Evolutionary conservation across 2,888 invertebrate species (phyloP), one percentile per base, ranked within the genome.

Genomic region (Nezara viridula): DNA sequence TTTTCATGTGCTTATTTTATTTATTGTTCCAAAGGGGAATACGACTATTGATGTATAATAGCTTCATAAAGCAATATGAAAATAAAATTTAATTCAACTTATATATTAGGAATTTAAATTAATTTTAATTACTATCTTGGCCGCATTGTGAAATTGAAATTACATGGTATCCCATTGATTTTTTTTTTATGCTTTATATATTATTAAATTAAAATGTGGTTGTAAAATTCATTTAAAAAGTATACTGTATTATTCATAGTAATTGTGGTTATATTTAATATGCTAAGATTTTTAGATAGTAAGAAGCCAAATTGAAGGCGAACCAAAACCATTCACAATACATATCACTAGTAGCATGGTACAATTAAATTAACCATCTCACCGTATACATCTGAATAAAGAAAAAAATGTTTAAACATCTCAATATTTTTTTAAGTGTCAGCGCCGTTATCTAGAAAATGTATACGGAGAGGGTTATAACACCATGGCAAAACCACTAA

Each of bases 281-380:
- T 60, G 55, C 86, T 86, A 86, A 86, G 40, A 55, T 55, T 55
- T 40, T 88, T 90, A 90, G 90, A 55, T 47, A 77, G 88, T 90
- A 90, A 90, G 90, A 73, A 88, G 89, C 89, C 90, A 49, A 60
- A 40, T 86, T 47, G 32, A 40, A 90, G 90, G 90, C 90, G 90
- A 90, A 90, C 90, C 90, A 90, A 88, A 90, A 90, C 90, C 89
- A 90, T 90, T 90, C 90, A 90, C 88, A 60, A 90, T 90, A 90
- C 90, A 90, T 90, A 90, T 90, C 90, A 88, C 40, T 85, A 44
- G 85, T 77, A 52, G 50, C 50, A 52, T 85, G 88, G 85, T 47
- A 32, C 16, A 47, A 60, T 60, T 52, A 50, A 77, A 9, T 60
- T 32, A 88, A 88, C 86, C 86, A 86, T 86, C 86, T 66, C 88